phyloP scores from a whole-genome alignment of 2,888 invertebrate genomes.

The Campoletis raptor region DNA sequence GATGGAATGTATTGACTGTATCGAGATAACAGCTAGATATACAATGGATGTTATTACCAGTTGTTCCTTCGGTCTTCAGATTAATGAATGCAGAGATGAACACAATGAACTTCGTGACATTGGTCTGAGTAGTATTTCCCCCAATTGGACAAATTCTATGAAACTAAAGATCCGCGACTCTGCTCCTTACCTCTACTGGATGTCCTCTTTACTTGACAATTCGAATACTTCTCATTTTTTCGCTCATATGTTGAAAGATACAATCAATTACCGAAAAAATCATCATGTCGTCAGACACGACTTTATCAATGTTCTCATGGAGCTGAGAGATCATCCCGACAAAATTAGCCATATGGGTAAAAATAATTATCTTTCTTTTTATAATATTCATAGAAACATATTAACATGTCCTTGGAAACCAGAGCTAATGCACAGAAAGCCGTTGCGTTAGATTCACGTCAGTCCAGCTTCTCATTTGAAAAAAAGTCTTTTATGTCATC shows the following conservation, averaged over 20 bases:
- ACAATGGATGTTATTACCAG: conserved; percentile 85
- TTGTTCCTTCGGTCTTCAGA: conserved; percentile 84
- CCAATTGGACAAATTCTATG: conserved; percentile 65
- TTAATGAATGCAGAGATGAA: conserved; percentile 81
- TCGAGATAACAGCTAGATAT: conserved; percentile 82
- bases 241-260: conserved; percentile 84
- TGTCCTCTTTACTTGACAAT: conserved; percentile 61
- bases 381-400: too few relatives aligned
- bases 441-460: too few relatives aligned
- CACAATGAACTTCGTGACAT: conserved; percentile 83
- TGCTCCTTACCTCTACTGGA: conserved; percentile 65
- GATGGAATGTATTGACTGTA: conserved; percentile 74
- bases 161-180: conserved; percentile 70
- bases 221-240: conserved; percentile 84
- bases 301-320: conserved; percentile 86
- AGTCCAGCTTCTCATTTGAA: too few relatives aligned
- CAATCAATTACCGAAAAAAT: conserved; percentile 85
- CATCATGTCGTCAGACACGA: conserved; percentile 86
- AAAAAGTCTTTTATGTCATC: too few relatives aligned
- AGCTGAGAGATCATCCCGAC: conserved; percentile 84
- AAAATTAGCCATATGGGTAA: conserved; percentile 75
- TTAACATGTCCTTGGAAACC: too few relatives aligned
- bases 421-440: too few relatives aligned
- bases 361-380: conserved; percentile 80
- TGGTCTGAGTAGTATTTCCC: conserved; percentile 80